Percentiles rank a stretch among this genome's conserved stretches.
These are phyloP conservation scores for Arctopsyche grandis DNA, from an alignment of 1,140 invertebrate genomes.

Conservation along the genomic window DNA sequence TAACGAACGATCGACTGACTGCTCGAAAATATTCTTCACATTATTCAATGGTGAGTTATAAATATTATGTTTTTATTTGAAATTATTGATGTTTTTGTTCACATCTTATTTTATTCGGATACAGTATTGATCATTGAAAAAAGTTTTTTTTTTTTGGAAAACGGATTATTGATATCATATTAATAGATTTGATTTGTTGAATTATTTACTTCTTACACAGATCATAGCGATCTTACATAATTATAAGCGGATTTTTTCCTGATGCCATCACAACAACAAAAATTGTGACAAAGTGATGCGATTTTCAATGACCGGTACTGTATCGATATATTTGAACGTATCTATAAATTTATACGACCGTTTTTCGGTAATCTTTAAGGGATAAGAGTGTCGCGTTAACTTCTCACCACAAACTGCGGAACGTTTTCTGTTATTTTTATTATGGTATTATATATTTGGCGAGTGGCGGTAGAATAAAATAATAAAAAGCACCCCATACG, in stretches of 20 bases:
- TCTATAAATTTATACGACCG: slow-evolving; percentile 19
- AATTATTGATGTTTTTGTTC: too few relatives aligned
- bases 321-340: not conserved
- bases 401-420: not conserved
- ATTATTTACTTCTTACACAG: too few relatives aligned
- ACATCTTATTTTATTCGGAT: not conserved
- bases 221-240: too few relatives aligned
- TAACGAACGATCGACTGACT: not conserved
- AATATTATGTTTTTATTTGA: too few relatives aligned
- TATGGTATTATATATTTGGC: not conserved
- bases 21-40: not conserved
- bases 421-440: not conserved
- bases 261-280: too few relatives aligned
- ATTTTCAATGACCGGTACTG: too few relatives aligned
- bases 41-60: not conserved
- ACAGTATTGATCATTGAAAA: not conserved
- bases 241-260: too few relatives aligned
- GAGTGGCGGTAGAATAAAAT: not conserved
- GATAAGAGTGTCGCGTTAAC: not conserved
- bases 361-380: not conserved
- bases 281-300: too few relatives aligned
- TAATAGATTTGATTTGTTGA: too few relatives aligned
- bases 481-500: slow-evolving; percentile 10
- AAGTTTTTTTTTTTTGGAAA: not conserved
- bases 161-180: too few relatives aligned